Conservation (phyloP, 1,140 invertebrate genomes). For the Brachionus rotundiformis region DNA sequence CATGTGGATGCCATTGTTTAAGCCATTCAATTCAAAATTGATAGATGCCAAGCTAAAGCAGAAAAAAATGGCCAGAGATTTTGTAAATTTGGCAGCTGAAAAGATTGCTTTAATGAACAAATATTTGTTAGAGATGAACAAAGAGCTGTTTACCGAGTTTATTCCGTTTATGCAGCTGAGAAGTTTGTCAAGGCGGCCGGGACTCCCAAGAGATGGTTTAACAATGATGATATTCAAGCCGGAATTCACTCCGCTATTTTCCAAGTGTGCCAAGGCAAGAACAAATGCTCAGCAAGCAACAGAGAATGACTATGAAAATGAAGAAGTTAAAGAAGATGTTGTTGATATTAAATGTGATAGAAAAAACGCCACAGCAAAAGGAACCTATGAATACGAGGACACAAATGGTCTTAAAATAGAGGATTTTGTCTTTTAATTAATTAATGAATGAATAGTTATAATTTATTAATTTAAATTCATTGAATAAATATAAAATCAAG, state of each 20-base stretch:
- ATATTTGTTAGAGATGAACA: constrained; percentile 38
- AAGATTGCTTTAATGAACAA: background rate
- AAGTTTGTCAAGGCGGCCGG: background rate
- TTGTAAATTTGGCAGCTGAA: background rate
- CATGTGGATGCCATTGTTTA: constrained; percentile 44
- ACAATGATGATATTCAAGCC: background rate
- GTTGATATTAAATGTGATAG: background rate
- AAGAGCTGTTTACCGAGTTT: constrained; percentile 25
- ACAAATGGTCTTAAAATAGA: background rate
- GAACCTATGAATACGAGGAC: constrained; percentile 12
- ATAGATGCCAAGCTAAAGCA: background rate
- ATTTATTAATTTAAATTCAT: too few species aligned
- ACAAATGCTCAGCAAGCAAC: background rate
- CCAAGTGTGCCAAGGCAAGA: background rate
- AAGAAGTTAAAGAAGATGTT: background rate
- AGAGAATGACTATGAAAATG: constrained; percentile 31
- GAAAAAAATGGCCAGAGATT: constrained; percentile 33
- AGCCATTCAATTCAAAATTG: constrained; percentile 33
- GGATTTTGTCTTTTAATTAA: constrained; percentile 16
- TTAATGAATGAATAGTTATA: background rate
- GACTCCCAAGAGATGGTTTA: background rate
- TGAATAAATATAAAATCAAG: too few species aligned
- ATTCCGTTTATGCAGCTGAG: constrained; percentile 34
- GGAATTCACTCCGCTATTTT: background rate
- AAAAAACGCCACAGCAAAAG: background rate